A percentile compares a stretch with the other conserved stretches of the same genome.
These are phyloP conservation scores for Tachypleus tridentatus DNA, from an alignment of 1,140 invertebrate genomes.

Conservation along the genomic window DNA sequence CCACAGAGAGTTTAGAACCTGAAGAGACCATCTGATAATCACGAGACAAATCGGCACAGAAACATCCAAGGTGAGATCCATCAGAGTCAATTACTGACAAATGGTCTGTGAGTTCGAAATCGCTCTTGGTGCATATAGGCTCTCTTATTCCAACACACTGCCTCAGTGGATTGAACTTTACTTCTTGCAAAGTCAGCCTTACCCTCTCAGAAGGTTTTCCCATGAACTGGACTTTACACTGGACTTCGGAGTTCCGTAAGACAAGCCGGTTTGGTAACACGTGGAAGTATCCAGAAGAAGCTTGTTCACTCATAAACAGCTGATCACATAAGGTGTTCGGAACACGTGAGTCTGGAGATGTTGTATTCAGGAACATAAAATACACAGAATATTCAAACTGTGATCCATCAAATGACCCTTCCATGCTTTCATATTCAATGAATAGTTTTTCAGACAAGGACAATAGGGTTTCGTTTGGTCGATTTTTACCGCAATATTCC, in stretches of 20 bases:
- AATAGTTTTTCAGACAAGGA: background rate
- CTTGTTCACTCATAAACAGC: background rate
- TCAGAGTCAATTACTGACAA: background rate
- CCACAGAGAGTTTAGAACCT: background rate
- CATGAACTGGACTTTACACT: background rate
- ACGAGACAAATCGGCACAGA: background rate
- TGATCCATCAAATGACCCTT: slow-evolving; percentile 1
- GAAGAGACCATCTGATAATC: background rate
- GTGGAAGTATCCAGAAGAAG: background rate
- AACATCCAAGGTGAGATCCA: background rate
- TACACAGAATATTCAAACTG: slow-evolving; percentile 3
- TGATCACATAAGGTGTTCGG: background rate
- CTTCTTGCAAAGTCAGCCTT: background rate
- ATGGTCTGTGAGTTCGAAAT: background rate
- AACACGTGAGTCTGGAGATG: background rate
- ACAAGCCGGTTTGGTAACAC: slow-evolving; percentile 1
- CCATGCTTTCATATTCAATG: slow-evolving; percentile 1
- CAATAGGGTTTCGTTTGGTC: slow-evolving; percentile 3
- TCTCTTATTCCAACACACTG: background rate
- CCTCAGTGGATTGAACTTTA: background rate
- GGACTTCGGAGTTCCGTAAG: background rate
- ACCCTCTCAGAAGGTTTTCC: background rate
- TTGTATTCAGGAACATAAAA: slow-evolving; percentile 2
- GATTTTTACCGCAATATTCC: background rate
- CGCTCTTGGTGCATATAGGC: background rate